Conservation (phyloP, 2,797 vertebrate species). For the Pogonophryne albipinna region DNA sequence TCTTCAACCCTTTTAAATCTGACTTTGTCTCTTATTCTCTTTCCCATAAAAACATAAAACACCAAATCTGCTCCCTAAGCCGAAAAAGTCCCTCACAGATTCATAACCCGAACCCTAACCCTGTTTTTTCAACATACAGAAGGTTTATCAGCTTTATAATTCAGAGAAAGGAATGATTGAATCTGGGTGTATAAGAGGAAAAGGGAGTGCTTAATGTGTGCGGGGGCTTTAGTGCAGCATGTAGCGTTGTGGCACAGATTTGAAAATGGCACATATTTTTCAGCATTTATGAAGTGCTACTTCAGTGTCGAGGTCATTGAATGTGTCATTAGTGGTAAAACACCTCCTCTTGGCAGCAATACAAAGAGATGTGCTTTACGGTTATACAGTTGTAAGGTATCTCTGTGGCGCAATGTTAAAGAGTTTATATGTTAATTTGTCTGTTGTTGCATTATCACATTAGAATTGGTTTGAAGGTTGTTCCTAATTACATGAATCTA, state of each 20-base stretch:
- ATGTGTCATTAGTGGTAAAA: slow-evolving; percentile 32
- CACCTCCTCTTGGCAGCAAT: slow-evolving; percentile 13
- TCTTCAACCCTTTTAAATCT: neutral
- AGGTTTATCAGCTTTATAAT: slow-evolving; percentile 45
- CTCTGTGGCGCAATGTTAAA: neutral
- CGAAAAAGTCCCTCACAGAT: slow-evolving; percentile 36
- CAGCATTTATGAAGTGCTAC: slow-evolving; percentile 24
- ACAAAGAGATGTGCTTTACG: slow-evolving; percentile 8
- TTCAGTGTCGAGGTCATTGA: slow-evolving; percentile 39
- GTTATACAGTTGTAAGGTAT: neutral
- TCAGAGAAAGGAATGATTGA: slow-evolving; percentile 27
- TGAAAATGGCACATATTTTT: slow-evolving; percentile 42
- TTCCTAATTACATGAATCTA: slow-evolving; percentile 30
- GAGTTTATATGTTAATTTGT: neutral
- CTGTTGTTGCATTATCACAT: slow-evolving; percentile 11
- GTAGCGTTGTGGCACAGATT: slow-evolving; percentile 2
- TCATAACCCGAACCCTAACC: slow-evolving; percentile 5
- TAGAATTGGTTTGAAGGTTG: slow-evolving; percentile 6
- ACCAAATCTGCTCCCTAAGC: neutral
- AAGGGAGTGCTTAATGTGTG: slow-evolving; percentile 26
- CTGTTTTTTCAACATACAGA: slow-evolving; percentile 36
- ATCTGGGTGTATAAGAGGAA: slow-evolving; percentile 8
- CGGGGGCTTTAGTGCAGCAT: neutral
- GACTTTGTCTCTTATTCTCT: neutral
- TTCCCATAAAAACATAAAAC: neutral